Evolutionary conservation across 2,113 vertebrate genomes (phyloP).

Genomic region (Xiphophorus maculatus): DNA sequence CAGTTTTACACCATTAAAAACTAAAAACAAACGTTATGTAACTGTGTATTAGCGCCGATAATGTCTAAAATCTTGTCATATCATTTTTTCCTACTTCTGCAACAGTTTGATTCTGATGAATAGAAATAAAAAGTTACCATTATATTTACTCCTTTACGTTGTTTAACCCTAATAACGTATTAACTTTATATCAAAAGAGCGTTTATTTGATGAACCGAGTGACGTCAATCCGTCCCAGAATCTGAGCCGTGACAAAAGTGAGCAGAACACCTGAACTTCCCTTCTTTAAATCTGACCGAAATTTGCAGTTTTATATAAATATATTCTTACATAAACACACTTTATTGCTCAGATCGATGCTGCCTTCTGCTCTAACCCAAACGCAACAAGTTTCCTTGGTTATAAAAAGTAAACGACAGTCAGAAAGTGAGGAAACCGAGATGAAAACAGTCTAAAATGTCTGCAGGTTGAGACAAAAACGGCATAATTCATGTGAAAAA

Average conservation of each 20-base stretch:
- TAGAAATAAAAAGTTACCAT: background rate
- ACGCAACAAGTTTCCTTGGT: too few species aligned
- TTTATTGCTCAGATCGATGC: background rate
- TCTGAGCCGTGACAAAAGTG: background rate
- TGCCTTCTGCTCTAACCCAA: too few species aligned
- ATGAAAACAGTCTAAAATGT: background rate
- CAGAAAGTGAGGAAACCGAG: background rate
- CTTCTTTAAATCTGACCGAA: too few species aligned
- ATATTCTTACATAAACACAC: too few species aligned
- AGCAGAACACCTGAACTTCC: background rate
- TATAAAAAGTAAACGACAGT: too few species aligned
- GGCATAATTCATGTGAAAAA: rapidly evolving
- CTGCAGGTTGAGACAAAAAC: background rate
- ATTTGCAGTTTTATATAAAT: too few species aligned
- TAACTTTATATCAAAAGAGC: background rate
- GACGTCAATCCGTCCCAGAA: background rate
- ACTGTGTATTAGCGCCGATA: too few species aligned
- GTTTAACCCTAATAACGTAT: background rate
- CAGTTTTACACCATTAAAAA: background rate
- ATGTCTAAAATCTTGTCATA: too few species aligned
- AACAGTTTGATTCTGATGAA: too few species aligned
- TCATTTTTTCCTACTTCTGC: too few species aligned
- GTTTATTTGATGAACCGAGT: constrained; percentile 1
- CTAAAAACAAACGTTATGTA: background rate
- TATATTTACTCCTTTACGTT: background rate